Evolutionary conservation across 2,113 vertebrate genomes (phyloP), one percentile per base, ranked within the genome.

Genomic region (Holacanthus passer): DNA sequence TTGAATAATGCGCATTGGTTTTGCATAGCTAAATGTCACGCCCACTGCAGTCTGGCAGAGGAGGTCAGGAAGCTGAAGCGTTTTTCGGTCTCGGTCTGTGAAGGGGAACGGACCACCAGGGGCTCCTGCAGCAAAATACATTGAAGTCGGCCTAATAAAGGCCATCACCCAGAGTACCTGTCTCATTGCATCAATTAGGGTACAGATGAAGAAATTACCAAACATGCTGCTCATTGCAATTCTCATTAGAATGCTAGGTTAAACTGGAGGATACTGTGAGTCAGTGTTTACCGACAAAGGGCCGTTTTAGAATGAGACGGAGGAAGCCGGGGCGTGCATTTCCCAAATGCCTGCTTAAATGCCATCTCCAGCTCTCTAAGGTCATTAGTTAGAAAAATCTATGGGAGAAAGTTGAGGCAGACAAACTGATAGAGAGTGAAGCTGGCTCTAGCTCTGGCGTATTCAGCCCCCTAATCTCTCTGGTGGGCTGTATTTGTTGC

Each of bases 21-120:
- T 90, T 92, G 89, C 92, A 92, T 91, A 90, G 88, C 89, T 93
- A 94, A 95, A 95, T 95, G 94, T 95, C 95, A 95, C 73, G 35
- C 90, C 92, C 88, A 91, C 90, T 77, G 89, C 85, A 84, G 75
- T 82, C 59, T 48, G 60, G 71, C 13, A 56, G 83, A 84, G 78
- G 85, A 88, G 68, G 78, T 60, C 8, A 17, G 59, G 68, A 63
- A 90, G 85, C 45, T 4, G 62, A 70, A 31, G 60, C 22, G 31
- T 59, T 64, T 73, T 55, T 35, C 66, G 70, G 63, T 71, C 66
- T 86, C 71, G 64, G 35, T 71, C 83, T 55, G 64, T 39, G 35
- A 88, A 86, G 71, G 43, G 52, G 83, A 88, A 79, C 29, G 14
- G 70, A 84, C 68, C 79, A 87, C 82, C 77, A 79, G 82, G 79